phyloP scores from a whole-genome alignment of 1,140 invertebrate genomes.

The Cotesia chilonis region DNA sequence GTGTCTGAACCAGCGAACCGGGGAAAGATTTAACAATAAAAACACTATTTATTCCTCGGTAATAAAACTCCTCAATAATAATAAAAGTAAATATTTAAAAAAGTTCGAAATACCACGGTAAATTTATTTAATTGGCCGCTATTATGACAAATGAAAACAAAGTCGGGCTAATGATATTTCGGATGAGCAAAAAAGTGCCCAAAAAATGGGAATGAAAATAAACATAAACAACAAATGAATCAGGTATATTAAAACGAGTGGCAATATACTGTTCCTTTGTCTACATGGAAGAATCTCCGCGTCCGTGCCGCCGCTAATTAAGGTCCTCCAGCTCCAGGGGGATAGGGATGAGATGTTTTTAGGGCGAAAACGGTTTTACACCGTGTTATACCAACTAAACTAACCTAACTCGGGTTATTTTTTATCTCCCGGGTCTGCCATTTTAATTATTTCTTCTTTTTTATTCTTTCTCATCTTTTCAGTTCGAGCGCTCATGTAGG shows the following conservation, averaged over 20 bases:
- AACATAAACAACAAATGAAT: slow-evolving; percentile 10
- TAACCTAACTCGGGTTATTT: slow-evolving; percentile 33
- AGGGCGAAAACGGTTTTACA: slow-evolving; percentile 43
- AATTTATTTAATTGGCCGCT: no score
- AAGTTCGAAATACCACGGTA: no score
- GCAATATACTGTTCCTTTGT: slow-evolving; percentile 38
- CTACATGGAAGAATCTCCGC: slow-evolving; percentile 26
- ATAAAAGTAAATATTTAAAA: no score
- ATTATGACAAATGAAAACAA: no score
- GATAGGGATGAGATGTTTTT: slow-evolving; percentile 38
- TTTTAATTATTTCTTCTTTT: background rate
- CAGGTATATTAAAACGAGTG: slow-evolving; percentile 36
- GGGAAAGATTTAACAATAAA: no score
- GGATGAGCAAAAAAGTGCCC: no score
- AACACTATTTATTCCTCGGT: no score
- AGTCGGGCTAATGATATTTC: no score
- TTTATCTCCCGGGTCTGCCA: background rate
- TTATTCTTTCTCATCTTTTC: background rate
- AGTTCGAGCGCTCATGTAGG: no score
- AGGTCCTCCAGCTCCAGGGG: slow-evolving; percentile 33
- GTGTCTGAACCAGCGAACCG: no score
- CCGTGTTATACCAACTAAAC: slow-evolving; percentile 39
- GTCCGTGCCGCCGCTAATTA: slow-evolving; percentile 37
- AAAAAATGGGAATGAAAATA: slow-evolving; percentile 15
- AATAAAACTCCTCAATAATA: no score